Conservation (phyloP, 2,888 invertebrate species). For the Mantis religiosa region DNA sequence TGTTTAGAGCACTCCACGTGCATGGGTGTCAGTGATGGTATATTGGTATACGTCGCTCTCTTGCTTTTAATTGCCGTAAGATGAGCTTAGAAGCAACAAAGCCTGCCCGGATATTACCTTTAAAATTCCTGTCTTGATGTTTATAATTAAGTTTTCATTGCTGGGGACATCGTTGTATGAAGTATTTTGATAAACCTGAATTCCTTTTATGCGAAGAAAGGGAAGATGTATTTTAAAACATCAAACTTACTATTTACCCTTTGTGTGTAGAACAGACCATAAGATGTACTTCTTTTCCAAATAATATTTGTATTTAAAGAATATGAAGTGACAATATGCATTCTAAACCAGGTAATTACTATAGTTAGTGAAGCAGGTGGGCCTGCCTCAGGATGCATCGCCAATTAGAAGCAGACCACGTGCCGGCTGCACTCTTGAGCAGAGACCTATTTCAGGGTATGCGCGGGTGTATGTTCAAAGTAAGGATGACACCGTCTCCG, state of each 20-base stretch:
- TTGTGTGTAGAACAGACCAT: neutral
- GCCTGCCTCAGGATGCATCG: too few relatives aligned
- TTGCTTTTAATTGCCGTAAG: conserved; percentile 23
- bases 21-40: neutral
- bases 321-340: too few relatives aligned
- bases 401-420: too few relatives aligned
- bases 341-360: too few relatives aligned
- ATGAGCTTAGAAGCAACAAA: conserved; percentile 15
- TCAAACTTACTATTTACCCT: neutral
- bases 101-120: conserved; percentile 12
- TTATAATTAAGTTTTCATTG: conserved; percentile 10
- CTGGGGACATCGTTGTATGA: neutral
- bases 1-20: neutral
- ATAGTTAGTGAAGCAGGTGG: too few relatives aligned
- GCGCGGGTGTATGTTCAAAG: too few relatives aligned
- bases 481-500: too few relatives aligned
- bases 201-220: neutral
- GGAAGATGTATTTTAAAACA: neutral
- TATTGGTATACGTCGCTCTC: neutral
- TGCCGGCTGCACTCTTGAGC: too few relatives aligned
- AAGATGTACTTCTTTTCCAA: neutral
- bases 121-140: conserved; percentile 3
- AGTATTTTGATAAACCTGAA: neutral
- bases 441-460: too few relatives aligned
- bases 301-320: too few relatives aligned